Conservation (phyloP, 2,888 invertebrate species). For the Bimastos eiseni region DNA sequence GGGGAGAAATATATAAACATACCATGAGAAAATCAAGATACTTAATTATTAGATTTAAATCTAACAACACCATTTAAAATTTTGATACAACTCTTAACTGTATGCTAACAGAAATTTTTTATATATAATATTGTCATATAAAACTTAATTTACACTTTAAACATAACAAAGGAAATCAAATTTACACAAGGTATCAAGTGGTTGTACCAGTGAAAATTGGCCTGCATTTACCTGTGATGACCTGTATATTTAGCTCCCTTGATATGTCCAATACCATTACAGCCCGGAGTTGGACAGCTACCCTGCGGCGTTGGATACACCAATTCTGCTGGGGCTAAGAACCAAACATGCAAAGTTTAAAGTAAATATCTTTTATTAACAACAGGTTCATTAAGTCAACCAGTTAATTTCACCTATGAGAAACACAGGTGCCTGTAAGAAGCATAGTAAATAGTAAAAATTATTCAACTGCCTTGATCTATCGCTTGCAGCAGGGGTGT, state of each 20-base stretch:
- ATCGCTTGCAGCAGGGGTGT: no score
- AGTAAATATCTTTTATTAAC: background rate
- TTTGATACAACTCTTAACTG: background rate
- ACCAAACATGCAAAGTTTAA: background rate
- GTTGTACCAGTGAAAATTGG: background rate
- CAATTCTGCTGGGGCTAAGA: conserved; percentile 71
- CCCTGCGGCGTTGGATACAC: conserved; percentile 66
- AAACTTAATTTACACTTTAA: background rate
- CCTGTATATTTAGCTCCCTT: conserved; percentile 75
- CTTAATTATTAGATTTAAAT: background rate
- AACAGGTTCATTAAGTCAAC: no score
- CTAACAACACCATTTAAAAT: background rate
- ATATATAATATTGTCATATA: background rate
- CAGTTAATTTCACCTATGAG: no score
- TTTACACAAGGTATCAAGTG: background rate
- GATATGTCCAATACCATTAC: conserved; percentile 85
- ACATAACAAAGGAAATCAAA: background rate
- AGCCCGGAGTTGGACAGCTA: conserved; percentile 80
- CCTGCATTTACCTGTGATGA: conserved; percentile 56
- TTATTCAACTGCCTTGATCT: no score
- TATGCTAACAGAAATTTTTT: background rate
- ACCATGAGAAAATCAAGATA: background rate
- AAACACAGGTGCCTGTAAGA: no score
- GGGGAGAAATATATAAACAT: background rate
- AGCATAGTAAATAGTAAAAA: no score